Conservation (phyloP, 1,140 invertebrate species). For the Oppia nitens region DNA sequence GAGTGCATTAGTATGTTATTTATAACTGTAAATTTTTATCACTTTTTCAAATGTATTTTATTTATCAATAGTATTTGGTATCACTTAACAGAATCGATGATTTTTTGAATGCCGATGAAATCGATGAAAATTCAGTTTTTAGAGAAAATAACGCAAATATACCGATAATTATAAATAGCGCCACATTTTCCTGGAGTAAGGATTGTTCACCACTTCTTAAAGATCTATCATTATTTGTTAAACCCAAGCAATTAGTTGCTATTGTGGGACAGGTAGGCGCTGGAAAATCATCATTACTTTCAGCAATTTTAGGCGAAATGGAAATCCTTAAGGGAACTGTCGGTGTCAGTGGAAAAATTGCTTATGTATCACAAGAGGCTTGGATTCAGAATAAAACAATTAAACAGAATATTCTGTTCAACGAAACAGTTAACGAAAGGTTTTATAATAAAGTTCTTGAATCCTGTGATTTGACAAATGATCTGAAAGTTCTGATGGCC, state of each 20-base stretch:
- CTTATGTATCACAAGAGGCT: constrained; percentile 36
- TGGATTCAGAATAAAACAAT: constrained; percentile 39
- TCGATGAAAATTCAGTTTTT: constrained; percentile 24
- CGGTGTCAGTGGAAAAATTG: constrained; percentile 21
- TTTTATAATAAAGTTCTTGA: constrained; percentile 25
- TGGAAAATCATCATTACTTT: constrained; percentile 39
- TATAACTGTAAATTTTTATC: neutral
- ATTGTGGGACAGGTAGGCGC: constrained; percentile 57
- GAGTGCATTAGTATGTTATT: constrained; percentile 5
- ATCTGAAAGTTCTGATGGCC: constrained; percentile 24
- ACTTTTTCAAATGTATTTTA: neutral
- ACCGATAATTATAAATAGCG: constrained; percentile 30
- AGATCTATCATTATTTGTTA: constrained; percentile 42
- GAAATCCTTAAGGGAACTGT: constrained; percentile 10
- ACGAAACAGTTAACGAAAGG: constrained; percentile 27
- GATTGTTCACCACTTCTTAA: constrained; percentile 21
- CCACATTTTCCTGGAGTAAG: constrained; percentile 33
- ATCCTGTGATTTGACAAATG: constrained; percentile 18
- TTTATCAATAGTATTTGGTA: constrained; percentile 20
- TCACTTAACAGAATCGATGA: constrained; percentile 20
- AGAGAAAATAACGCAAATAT: neutral
- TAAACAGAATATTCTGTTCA: constrained; percentile 38
- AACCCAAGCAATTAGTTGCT: constrained; percentile 43
- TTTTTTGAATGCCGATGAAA: constrained; percentile 20
- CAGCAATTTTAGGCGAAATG: constrained; percentile 31